A percentile compares a stretch with the other conserved stretches of the same genome.
phyloP scores from a whole-genome alignment of 2,888 invertebrate species.

The Peribatodes rhomboidaria region DNA sequence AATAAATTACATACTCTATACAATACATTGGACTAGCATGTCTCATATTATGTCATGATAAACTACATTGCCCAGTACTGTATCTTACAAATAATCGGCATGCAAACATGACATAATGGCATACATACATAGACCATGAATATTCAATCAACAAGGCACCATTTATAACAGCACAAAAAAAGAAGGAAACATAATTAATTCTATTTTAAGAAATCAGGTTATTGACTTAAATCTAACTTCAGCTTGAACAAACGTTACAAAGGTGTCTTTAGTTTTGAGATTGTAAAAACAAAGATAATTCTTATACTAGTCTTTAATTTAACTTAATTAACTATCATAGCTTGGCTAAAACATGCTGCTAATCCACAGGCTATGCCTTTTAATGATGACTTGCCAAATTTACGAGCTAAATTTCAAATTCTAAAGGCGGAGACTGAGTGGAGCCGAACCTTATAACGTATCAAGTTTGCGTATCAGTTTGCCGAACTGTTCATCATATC shows the following conservation, averaged over 20 bases:
- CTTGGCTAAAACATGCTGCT: neutral
- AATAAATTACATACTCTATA: neutral
- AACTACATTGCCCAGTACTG: conserved; percentile 5
- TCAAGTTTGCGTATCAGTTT: too few species aligned
- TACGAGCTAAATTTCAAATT: conserved; percentile 15
- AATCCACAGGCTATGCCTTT: neutral
- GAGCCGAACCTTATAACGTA: too few species aligned
- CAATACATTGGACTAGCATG: neutral
- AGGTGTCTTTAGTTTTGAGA: neutral
- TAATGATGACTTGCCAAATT: conserved; percentile 15
- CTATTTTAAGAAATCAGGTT: conserved; percentile 28
- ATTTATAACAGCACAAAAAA: conserved; percentile 1
- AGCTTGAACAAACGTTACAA: conserved; percentile 10
- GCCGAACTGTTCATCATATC: too few species aligned
- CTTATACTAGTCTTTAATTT: neutral
- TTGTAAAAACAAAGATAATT: neutral
- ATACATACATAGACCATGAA: conserved; percentile 1
- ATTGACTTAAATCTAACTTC: conserved; percentile 16
- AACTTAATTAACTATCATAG: neutral
- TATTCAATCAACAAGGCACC: conserved; percentile 3
- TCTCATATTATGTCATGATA: conserved; percentile 1
- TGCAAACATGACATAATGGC: conserved; percentile 19
- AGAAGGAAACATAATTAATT: conserved; percentile 1
- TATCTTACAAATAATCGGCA: conserved; percentile 13
- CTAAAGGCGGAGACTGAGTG: too few species aligned